Base-by-base conservation (phyloP, 2,113 vertebrate species). In the Microcebus ravelobensis region DNA sequence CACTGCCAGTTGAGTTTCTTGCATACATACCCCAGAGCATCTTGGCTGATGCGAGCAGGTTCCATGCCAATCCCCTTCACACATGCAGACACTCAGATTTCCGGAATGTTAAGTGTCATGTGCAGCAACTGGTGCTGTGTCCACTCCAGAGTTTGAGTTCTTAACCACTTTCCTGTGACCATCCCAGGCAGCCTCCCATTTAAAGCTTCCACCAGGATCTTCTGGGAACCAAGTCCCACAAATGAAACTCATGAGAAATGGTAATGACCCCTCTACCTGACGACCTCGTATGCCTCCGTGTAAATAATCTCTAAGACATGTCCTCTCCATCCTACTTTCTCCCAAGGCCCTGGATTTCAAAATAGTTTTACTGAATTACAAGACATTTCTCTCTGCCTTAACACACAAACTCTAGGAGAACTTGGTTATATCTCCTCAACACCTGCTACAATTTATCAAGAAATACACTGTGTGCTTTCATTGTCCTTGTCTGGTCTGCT, bases 31-130 rank as follows among this genome's bases (percentile, higher is more conserved):
- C 27, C 27, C 29, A 68, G 14, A 59, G 52, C 15, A 21, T 31
- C 77, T 59, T 57, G 31, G 7, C 3, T 1, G 17, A 23, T 34
- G 31, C 2, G 67, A 21, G 18, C 0, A 23, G 59, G 10, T 27
- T 6, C 29, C 52, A 25, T 21, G 17, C n/a, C 11, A 63, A 18
- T 11, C 31, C 17, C 12, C n/a, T 15, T 11, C 1, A 25, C 18
- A 10, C 34, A 31, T 0, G 39, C 65, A 82, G 20, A 79, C n/a
- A 61, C n/a, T 29, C 0, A 0, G 5, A 48, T 2, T 3, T 3
- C 11, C n/a, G 31, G 61, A 52, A 39, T 3, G 15, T 0, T 10
- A 29, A 42, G 2, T 17, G n/a, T 13, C 8, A 39, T 0, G 1
- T 5, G 29, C 4, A 3, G 50, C 31, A 21, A 36, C 17, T 7